Evolutionary conservation across 2,888 invertebrate species (phyloP).

Genomic region (Archaeoteleia sp.): DNA sequence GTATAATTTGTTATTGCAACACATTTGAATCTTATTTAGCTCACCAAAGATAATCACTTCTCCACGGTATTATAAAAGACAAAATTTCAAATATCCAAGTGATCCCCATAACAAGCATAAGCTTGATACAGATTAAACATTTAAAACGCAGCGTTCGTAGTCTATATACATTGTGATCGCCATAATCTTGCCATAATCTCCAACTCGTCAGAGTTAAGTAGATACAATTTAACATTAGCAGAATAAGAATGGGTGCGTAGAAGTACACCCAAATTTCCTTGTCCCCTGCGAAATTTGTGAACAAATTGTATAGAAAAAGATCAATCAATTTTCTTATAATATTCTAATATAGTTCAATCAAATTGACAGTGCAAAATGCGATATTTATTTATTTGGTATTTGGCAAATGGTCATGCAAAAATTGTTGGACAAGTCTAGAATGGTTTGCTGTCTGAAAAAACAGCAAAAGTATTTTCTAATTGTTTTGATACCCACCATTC

Average conservation of each 20-base stretch:
- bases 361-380: too few species aligned
- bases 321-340: too few species aligned
- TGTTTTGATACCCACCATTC: too few species aligned
- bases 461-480: too few species aligned
- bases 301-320: too few species aligned
- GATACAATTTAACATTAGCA: conserved; percentile 78
- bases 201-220: conserved; percentile 79
- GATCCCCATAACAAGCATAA: conserved; percentile 83
- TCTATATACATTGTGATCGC: conserved; percentile 76
- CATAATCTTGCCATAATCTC: conserved; percentile 77
- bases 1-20: background rate
- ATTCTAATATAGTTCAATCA: too few species aligned
- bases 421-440: too few species aligned
- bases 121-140: conserved; percentile 80
- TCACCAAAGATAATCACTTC: conserved; percentile 22
- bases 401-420: too few species aligned
- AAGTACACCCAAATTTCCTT: conserved; percentile 80
- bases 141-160: conserved; percentile 75
- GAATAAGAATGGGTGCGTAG: conserved; percentile 80
- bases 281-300: too few species aligned
- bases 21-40: background rate
- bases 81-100: conserved; percentile 84
- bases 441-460: too few species aligned
- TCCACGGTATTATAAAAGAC: conserved; percentile 61
- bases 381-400: too few species aligned